A percentile compares a stretch with the other conserved stretches of the same genome.
These are phyloP conservation scores for Xylophagus ater DNA, from an alignment of 2,888 invertebrate species.

Conservation along the genomic window DNA sequence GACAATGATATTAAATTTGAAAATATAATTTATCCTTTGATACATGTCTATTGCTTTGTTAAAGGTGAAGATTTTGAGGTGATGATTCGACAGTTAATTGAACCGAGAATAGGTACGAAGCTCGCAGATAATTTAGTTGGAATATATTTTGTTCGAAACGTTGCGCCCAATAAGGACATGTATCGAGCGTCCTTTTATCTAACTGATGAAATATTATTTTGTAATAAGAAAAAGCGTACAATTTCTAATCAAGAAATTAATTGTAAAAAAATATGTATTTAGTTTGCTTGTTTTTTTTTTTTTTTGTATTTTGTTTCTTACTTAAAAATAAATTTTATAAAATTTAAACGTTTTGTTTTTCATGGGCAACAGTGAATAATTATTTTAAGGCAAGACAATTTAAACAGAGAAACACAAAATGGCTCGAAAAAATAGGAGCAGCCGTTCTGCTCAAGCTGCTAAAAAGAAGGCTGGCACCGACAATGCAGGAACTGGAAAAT, in stretches of 20 bases:
- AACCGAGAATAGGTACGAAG: constrained; percentile 46
- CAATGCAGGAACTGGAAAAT: constrained; percentile 13
- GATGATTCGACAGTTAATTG: constrained; percentile 50
- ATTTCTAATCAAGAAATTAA: background rate
- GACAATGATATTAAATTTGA: constrained; percentile 25
- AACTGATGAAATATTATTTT: constrained; percentile 44
- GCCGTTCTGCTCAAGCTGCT: constrained; percentile 19
- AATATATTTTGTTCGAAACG: constrained; percentile 75
- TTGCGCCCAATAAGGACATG: constrained; percentile 94
- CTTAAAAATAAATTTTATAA: background rate
- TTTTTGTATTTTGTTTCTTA: background rate
- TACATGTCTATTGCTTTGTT: constrained; percentile 84
- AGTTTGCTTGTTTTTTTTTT: constrained; percentile 3
- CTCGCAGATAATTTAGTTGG: constrained; percentile 45
- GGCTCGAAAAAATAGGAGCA: constrained; percentile 28
- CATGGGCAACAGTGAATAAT: too few relatives aligned
- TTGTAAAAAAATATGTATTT: constrained; percentile 17
- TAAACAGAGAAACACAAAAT: constrained; percentile 20
- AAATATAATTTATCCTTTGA: constrained; percentile 43
- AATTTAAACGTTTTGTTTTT: background rate
- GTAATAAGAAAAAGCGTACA: constrained; percentile 19
- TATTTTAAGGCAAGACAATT: background rate
- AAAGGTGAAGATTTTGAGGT: constrained; percentile 49
- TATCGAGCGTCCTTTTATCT: constrained; percentile 75
- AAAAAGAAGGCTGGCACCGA: constrained; percentile 19